Base-by-base conservation (phyloP, 2,797 vertebrate species). In the Emys orbicularis region DNA sequence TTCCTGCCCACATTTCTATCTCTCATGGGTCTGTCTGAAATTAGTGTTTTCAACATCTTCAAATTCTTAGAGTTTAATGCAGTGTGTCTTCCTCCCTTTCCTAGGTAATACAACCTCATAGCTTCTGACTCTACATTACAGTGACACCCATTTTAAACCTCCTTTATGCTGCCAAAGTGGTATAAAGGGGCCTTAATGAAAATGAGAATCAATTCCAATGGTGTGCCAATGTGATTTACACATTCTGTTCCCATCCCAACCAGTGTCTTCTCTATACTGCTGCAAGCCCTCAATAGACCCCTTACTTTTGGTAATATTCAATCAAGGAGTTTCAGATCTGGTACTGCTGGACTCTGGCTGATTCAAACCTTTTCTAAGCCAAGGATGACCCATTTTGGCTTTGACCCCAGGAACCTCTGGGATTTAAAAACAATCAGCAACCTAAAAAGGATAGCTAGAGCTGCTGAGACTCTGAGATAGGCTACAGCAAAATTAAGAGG, bases 21-120 rank as follows among this genome's bases (percentile, higher is more conserved):
- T 93, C 74, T 4, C 94, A 94, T 86, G 84, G 9, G 2, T 87
- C 94, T 85, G 16, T 80, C 79, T 94, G 65, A 91, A 94, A 74
- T 91, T 94, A 54, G 8, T 91, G 21, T 95, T 27, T 82, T 96
- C 80, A 82, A 1, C 77, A 79, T 68, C 89, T 93, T 86, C 31
- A 44, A 90, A 27, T 50, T 94, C 94, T 86, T 83, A 85, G 77
- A 84, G 9, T 4, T 29, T 59, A 94, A 90, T 84, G 76, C 89
- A 56, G 41, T 91, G 80, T 34, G 54, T 77, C 94, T 96, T 91
- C 92, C 29, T 49, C 52, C 94, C 90, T 84, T 86, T 74, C 74
- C 90, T 90, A 0, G 12, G 56, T 86, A 93, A 41, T 72, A 86
- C n/a, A 94, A 77, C 12, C 47, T 86, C 37, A 82, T 74, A 1